Conservation (phyloP, 2,113 vertebrate species). For the Psilopsiagon aymara region DNA sequence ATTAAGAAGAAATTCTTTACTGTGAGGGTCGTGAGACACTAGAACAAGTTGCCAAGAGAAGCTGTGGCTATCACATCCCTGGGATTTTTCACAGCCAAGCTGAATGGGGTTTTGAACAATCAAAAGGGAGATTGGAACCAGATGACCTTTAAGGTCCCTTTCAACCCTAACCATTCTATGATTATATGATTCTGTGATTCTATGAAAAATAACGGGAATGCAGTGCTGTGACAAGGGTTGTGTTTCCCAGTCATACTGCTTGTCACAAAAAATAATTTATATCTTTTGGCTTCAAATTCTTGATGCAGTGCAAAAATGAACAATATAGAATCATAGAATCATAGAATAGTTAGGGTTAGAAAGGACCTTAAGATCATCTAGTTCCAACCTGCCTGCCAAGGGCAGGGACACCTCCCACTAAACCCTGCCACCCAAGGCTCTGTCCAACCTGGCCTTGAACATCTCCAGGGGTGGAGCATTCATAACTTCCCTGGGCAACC, state of each 20-base stretch:
- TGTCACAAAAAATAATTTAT: background rate
- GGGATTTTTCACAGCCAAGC: background rate
- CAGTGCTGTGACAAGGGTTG: background rate
- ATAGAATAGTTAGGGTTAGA: too few relatives aligned
- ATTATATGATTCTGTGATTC: background rate
- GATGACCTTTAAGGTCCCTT: background rate
- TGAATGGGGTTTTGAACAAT: background rate
- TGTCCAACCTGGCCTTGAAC: too few relatives aligned
- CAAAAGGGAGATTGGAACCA: background rate
- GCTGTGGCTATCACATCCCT: background rate
- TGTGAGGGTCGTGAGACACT: background rate
- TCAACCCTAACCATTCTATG: background rate
- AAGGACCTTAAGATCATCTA: too few relatives aligned
- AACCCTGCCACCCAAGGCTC: too few relatives aligned
- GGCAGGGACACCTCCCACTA: too few relatives aligned
- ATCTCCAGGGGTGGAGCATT: too few relatives aligned
- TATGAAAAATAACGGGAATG: background rate
- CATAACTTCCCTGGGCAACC: too few relatives aligned
- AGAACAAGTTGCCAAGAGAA: background rate
- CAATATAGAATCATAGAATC: too few relatives aligned
- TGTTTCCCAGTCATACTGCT: background rate
- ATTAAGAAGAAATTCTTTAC: background rate
- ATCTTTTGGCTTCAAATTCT: background rate
- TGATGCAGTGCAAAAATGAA: background rate
- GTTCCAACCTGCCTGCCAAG: too few relatives aligned